These are phyloP conservation scores for Ethmia dodecea DNA, from an alignment of 2,888 invertebrate species.

Conservation along the genomic window DNA sequence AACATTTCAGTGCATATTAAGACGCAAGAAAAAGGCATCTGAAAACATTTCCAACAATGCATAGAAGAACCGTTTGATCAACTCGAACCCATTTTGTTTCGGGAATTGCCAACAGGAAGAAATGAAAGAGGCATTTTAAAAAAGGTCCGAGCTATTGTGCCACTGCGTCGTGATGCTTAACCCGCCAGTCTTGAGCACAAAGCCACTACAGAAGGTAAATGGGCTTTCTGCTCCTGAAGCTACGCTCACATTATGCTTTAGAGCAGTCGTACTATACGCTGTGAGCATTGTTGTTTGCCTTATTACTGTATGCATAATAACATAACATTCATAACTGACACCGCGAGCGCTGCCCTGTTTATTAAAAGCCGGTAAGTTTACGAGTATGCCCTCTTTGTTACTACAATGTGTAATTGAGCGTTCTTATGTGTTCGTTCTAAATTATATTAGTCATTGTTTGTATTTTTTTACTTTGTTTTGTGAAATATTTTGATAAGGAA, in stretches of 20 bases:
- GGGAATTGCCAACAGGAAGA: conserved; percentile 33
- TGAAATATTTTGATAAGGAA: no score
- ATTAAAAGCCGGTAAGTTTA: conserved; percentile 40
- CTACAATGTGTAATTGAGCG: conserved; percentile 49
- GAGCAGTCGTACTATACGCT: conserved; percentile 25
- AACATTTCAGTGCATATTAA: no score
- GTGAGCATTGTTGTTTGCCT: conserved; percentile 42
- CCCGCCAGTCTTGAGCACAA: conserved; percentile 57
- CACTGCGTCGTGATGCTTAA: conserved; percentile 51
- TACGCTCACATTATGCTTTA: conserved; percentile 49
- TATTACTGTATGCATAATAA: conserved; percentile 55
- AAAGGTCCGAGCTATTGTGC: conserved; percentile 58
- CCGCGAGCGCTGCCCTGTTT: conserved; percentile 39
- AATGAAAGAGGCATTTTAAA: conserved; percentile 52
- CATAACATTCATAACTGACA: conserved; percentile 57
- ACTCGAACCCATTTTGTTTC: conserved; percentile 41
- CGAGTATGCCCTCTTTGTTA: conserved; percentile 19
- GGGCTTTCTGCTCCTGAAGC: conserved; percentile 50
- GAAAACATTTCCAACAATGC: conserved; percentile 20
- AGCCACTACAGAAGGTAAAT: conserved; percentile 67
- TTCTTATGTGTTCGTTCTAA: conserved; percentile 13
- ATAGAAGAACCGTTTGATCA: conserved; percentile 39
- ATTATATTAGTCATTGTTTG: no score
- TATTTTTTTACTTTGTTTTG: no score
- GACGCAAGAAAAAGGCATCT: no score